Evolutionary conservation across 23 tunicate species (phyloP).

Genomic region (Styela plicata): DNA sequence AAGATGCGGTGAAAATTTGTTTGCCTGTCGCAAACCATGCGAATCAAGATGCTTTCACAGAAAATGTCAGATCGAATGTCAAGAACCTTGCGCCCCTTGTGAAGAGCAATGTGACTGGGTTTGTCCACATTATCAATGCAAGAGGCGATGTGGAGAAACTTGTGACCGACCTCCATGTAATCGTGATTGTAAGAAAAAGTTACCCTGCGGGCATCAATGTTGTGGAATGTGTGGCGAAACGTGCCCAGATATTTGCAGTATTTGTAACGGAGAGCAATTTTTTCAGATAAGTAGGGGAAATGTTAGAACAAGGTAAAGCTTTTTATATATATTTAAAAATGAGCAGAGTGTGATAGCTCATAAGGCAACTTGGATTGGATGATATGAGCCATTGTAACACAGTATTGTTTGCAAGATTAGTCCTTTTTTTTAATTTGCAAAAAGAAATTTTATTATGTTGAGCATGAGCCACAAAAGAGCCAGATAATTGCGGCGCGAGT

Average conservation of each 20-base stretch:
- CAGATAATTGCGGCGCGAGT: too few species aligned
- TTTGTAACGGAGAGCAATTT: background rate
- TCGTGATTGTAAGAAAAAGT: background rate
- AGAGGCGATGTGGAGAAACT: conserved; percentile 6
- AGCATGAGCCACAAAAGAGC: too few species aligned
- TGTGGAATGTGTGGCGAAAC: conserved; percentile 16
- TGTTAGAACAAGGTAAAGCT: background rate
- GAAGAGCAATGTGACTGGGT: background rate
- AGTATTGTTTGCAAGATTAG: too few species aligned
- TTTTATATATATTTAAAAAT: background rate
- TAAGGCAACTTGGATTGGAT: too few species aligned
- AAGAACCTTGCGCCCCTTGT: conserved; percentile 10
- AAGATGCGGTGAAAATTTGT: conserved; percentile 33
- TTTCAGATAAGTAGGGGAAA: background rate
- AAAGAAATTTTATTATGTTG: background rate
- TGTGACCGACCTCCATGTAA: conserved; percentile 22
- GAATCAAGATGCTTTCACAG: conserved; percentile 7
- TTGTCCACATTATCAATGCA: conserved; percentile 11
- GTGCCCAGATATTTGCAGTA: conserved; percentile 21
- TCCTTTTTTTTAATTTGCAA: background rate
- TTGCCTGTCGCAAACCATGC: background rate
- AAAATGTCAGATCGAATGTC: background rate
- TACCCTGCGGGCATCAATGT: background rate
- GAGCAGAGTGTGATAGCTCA: too few species aligned
- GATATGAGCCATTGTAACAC: too few species aligned